Evolutionary conservation across 2,113 vertebrate genomes (phyloP).

Genomic region (Saccopteryx leptura): DNA sequence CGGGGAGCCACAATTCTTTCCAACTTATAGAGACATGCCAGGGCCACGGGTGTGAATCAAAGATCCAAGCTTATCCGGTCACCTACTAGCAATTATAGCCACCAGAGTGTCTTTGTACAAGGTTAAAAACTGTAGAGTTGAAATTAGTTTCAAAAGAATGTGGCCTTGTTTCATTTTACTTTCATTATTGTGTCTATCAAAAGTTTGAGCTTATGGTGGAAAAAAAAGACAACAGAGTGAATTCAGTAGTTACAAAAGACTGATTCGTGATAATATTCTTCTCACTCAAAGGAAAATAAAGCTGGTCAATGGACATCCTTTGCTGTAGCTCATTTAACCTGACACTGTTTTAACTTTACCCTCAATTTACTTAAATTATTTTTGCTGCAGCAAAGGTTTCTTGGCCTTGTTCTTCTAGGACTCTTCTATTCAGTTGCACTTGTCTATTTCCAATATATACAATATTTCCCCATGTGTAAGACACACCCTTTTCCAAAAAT

Average conservation of each 20-base stretch:
- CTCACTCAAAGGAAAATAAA: not conserved
- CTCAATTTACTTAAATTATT: not conserved
- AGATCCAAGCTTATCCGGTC: slow-evolving; percentile 60
- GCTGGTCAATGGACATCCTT: fast-evolving
- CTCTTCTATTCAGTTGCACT: not conserved
- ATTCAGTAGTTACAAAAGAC: not conserved
- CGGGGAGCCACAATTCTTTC: slow-evolving; percentile 73
- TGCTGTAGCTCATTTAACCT: not conserved
- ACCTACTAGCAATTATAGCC: slow-evolving; percentile 70
- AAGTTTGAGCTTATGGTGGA: not conserved
- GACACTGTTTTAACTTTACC: not conserved
- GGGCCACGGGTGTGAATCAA: slow-evolving; percentile 74
- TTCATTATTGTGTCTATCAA: not conserved
- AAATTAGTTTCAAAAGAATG: slow-evolving; percentile 48
- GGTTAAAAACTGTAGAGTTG: slow-evolving; percentile 32
- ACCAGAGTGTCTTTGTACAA: slow-evolving; percentile 53
- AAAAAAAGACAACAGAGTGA: not conserved
- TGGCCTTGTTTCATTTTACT: not conserved
- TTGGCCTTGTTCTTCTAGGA: not conserved
- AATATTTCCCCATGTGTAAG: too few species aligned
- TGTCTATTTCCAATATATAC: not conserved
- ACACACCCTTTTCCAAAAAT: too few species aligned
- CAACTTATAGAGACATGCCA: slow-evolving; percentile 66
- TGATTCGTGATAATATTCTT: not conserved
- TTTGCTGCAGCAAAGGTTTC: not conserved